Base-by-base conservation (phyloP, 37 sponge, comb jelly and placozoan genomes). In the Cladorhizidae sp. region DNA sequence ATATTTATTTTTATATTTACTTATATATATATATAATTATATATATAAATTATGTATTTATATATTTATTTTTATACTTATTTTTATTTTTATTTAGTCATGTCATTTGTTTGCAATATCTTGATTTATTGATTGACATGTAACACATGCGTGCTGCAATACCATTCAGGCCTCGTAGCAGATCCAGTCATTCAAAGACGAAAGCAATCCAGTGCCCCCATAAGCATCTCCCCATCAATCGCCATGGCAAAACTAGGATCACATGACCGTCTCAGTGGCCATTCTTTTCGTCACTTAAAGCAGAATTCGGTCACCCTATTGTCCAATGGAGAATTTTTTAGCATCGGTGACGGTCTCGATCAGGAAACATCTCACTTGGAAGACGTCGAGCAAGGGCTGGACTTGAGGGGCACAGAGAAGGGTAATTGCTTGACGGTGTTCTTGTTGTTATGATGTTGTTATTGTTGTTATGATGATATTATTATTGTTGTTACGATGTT, bases 161-260 rank as follows among this genome's bases (percentile, higher is more conserved):
- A 25, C 8, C 14, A 25, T 58, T 21, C 59, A 65, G 67, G 67
- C 7, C 67, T 65, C 1, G 67, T 65, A 31, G 33, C 67, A 14
- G 67, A 65, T 31, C 67, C 67, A 65, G 67, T 65, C 67, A 65
- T 65, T 32, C 67, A 65, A 11, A 65, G 32, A 33, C 2, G 67
- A 31, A 65, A 36, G 31, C 17, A 15, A 5, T 41, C 23, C 72
- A 11, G 23, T 42, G 5, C 9, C 3, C 7, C 40, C 21, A 2
- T 22, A 3, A 8, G 7, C 40, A 3, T 8, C 39, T 3, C 37
- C 26, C 15, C 45, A 71, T 28, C 67, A 35, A 8, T 14, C 31
- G 32, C 67, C 36, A 65, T 32, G 26, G 36, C 31, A 65, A 31
- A 8, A 65, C 35, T 11, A 18, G 5, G 36, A 5, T 32, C 5